Evolutionary conservation across 2,888 invertebrate genomes (phyloP), one percentile per base, ranked within the genome.

Genomic region (Thalpophila matura): DNA sequence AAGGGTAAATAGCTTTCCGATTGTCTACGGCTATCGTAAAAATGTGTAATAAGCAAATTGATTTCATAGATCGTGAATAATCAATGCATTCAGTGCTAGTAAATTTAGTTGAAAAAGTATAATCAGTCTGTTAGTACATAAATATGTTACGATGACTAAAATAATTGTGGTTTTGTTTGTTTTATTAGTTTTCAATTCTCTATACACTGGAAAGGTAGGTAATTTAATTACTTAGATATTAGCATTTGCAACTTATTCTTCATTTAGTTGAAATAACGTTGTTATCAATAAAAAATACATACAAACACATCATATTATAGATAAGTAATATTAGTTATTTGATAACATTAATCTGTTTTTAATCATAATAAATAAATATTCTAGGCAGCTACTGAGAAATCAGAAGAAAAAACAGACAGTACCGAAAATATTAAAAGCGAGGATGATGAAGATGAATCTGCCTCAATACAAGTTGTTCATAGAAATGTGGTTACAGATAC

Each of bases 11-110:
- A 66, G 59, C 57, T 26, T 38, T 37, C 10, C 16, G 16, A 78
- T 77, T 77, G 45, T 58, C 31, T 37, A 67, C 55, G 79, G 54
- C 49, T 76, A 50, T 70, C 76, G 54, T 79, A 76, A 70, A 77
- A 57, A 37, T 33, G 61, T 47, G 43, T 59, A 64, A 61, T 63
- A 65, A 37, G 27, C 47, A 63, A 79, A 79, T 78, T 40, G 60
- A 79, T 78, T 78, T 79, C 56, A 65, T 61, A 59, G 38, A 37
- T 70, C 35, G 51, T 43, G 70, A 45, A 57, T 29, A 46, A 62
- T 74, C 50, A 50, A 43, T 20, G 24, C 49, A 20, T 16, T 50
- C 38, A 18, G 18, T 27, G 31, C 51, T 46, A 9, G n/a, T 57
- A 69, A 33, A 56, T 69, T 70, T 74, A 73, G 73, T 73, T 50